phyloP scores from a whole-genome alignment of 2,888 invertebrate species.

The Volucella inanis region DNA sequence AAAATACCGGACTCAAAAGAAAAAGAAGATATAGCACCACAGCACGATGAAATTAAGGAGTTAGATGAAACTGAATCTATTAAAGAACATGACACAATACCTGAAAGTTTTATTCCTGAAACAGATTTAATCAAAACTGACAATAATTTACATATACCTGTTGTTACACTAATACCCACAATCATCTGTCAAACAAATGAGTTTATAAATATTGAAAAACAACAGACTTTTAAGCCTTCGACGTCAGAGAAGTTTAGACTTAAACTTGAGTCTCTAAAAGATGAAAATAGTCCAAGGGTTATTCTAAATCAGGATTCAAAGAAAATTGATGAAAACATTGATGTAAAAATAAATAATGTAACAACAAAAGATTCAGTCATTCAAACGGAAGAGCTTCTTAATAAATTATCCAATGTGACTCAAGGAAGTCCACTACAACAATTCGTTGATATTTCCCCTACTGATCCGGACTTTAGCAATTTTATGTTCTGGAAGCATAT shows the following conservation, averaged over 20 bases:
- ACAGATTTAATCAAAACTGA: not conserved
- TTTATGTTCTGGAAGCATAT: constrained; percentile 61
- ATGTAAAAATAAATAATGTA: not conserved
- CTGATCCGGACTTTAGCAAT: constrained; percentile 49
- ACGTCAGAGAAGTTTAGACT: not conserved
- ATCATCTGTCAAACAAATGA: not conserved
- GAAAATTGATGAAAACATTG: not conserved
- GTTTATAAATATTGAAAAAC: constrained; percentile 28
- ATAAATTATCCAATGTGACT: not conserved
- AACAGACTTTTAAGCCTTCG: not conserved
- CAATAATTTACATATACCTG: not conserved
- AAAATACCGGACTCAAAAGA: not conserved
- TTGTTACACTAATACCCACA: not conserved
- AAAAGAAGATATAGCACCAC: not conserved
- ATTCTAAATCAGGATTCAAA: not conserved
- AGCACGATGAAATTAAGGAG: not conserved
- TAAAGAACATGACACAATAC: not conserved
- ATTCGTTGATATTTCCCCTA: constrained; percentile 30
- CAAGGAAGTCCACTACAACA: not conserved
- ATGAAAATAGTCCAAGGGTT: not conserved
- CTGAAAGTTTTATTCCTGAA: not conserved
- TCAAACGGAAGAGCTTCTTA: not conserved
- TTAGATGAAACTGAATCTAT: not conserved
- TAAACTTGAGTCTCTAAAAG: not conserved
- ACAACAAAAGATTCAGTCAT: not conserved